Conservation (phyloP, 2,888 invertebrate species). For the Leptopilina syphax region DNA sequence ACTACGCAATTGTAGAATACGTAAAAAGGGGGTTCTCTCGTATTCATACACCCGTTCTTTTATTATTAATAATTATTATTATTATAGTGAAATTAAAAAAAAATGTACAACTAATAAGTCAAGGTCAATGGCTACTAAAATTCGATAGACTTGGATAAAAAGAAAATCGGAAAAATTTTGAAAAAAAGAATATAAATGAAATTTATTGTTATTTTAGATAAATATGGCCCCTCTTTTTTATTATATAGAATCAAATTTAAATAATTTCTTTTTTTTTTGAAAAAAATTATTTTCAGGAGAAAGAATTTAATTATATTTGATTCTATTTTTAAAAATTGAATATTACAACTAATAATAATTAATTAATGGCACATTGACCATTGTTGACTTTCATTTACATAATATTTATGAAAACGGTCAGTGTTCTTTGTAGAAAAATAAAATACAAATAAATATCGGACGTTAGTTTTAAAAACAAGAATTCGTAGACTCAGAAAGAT, state of each 20-base stretch:
- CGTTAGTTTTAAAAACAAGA: neutral
- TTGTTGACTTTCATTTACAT: slow-evolving; percentile 8
- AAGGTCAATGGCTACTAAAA: slow-evolving; percentile 15
- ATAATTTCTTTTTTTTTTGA: neutral
- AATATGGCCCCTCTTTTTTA: slow-evolving; percentile 21
- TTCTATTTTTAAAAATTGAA: neutral
- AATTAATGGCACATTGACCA: slow-evolving; percentile 28
- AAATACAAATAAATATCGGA: slow-evolving; percentile 33
- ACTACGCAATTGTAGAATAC: slow-evolving; percentile 24
- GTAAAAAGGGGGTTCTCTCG: slow-evolving; percentile 5
- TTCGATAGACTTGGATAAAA: slow-evolving; percentile 39
- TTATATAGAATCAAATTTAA: neutral
- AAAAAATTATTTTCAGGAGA: neutral
- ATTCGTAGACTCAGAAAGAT: neutral
- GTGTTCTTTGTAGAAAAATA: slow-evolving; percentile 9
- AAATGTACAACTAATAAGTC: slow-evolving; percentile 33
- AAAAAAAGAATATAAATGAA: neutral
- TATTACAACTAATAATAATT: neutral
- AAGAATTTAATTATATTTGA: slow-evolving; percentile 5
- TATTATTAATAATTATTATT: neutral
- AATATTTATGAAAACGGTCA: neutral
- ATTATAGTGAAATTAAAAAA: slow-evolving; percentile 6
- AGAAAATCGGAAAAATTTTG: neutral
- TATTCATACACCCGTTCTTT: slow-evolving; percentile 6
- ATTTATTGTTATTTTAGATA: neutral